Evolutionary conservation across 2,113 vertebrate species (phyloP).

Genomic region (Perca flavescens): DNA sequence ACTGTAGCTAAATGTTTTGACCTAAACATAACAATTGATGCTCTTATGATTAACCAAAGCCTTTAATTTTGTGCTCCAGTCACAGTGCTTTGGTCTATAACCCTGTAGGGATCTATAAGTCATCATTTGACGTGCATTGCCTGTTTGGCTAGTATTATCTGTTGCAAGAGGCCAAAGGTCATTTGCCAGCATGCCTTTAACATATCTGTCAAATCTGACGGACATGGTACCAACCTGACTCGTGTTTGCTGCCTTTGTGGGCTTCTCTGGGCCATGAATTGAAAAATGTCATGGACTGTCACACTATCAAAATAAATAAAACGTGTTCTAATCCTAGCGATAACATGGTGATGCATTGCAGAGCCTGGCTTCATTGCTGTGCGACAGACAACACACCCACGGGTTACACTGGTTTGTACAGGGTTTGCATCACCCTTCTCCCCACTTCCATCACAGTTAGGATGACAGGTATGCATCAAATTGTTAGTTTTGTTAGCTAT

Average conservation of each 20-base stretch:
- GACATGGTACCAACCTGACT: conserved; percentile 8
- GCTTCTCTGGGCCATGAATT: conserved; percentile 46
- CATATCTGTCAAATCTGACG: conserved; percentile 35
- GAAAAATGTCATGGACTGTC: conserved; percentile 63
- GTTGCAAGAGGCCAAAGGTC: conserved; percentile 12
- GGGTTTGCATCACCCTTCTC: conserved; percentile 62
- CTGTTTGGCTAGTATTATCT: conserved; percentile 6
- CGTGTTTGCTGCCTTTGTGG: conserved; percentile 34
- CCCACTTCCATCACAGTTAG: conserved; percentile 42
- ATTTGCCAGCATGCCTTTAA: conserved; percentile 23
- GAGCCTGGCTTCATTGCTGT: conserved; percentile 37
- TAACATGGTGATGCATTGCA: conserved; percentile 47
- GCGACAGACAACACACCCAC: conserved; percentile 38
- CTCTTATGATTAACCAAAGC: neutral
- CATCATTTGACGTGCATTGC: neutral
- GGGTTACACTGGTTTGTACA: conserved; percentile 50
- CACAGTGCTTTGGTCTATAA: neutral
- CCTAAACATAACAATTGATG: neutral
- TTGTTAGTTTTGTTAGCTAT: conserved; percentile 36
- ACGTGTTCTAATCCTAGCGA: conserved; percentile 32
- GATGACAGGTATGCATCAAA: conserved; percentile 55
- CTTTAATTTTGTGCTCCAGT: neutral
- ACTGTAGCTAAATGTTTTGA: neutral
- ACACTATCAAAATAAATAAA: conserved; percentile 59
- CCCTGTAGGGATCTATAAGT: neutral